Evolutionary conservation across 2,888 invertebrate species (phyloP).

Genomic region (Drosophila parthenogenetica): DNA sequence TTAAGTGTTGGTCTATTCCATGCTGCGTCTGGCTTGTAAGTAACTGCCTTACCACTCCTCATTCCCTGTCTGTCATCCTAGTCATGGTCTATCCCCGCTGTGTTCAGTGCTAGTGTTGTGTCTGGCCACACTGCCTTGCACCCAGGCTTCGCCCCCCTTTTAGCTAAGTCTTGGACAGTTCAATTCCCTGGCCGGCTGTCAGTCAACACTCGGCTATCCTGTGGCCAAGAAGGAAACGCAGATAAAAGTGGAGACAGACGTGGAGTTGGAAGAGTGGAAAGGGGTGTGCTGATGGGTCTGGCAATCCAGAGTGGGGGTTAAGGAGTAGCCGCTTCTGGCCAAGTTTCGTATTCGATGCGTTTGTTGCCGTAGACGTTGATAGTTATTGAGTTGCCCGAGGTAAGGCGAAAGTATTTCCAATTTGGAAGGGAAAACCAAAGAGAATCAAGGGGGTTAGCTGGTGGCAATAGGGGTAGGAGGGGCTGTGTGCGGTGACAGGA

Average conservation of each 20-base stretch:
- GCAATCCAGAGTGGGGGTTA: background rate
- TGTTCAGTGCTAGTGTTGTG: conserved; percentile 37
- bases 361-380: conserved; percentile 70
- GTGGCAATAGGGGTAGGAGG: background rate
- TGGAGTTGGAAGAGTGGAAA: background rate
- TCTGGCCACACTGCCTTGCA: conserved; percentile 40
- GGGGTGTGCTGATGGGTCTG: background rate
- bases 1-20: conserved; percentile 40
- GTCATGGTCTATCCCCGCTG: background rate
- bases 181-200: conserved; percentile 69
- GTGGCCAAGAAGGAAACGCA: conserved; percentile 46
- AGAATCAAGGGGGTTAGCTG: background rate
- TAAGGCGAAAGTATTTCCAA: conserved; percentile 54
- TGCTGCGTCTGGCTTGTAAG: conserved; percentile 41
- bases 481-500: conserved; percentile 9
- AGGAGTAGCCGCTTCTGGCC: conserved; percentile 26
- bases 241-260: background rate
- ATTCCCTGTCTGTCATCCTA: too few species aligned
- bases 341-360: conserved; percentile 71
- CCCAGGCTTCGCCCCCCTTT: conserved; percentile 9
- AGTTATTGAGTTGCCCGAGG: conserved; percentile 76
- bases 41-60: conserved; percentile 4
- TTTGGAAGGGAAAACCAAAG: conserved; percentile 17
- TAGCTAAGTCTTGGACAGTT: conserved; percentile 43
- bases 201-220: conserved; percentile 70